Evolutionary conservation across 2,113 vertebrate genomes (phyloP).

Genomic region (Plectropomus leopardus): DNA sequence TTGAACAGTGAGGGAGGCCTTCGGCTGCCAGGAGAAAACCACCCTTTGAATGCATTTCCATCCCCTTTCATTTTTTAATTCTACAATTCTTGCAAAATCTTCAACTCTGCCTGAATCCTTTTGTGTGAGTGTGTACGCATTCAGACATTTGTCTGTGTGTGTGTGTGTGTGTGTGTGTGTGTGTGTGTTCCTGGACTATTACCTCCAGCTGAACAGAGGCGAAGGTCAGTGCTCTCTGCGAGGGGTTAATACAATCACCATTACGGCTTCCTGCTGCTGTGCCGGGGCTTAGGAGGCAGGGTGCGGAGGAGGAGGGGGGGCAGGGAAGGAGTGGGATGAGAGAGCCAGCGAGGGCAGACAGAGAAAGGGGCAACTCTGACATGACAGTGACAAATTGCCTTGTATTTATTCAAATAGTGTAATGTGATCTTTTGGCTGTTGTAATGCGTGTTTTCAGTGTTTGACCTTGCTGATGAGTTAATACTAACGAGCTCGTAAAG

Average conservation of each 20-base stretch:
- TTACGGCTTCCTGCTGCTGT: constrained; percentile 91
- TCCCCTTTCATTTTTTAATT: not conserved
- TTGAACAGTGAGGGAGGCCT: not conserved
- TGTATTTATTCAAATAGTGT: constrained; percentile 97
- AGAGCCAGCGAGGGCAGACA: constrained; percentile 66
- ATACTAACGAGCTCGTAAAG: constrained; percentile 88
- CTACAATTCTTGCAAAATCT: not conserved
- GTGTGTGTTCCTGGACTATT: constrained; percentile 72
- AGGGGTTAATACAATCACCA: constrained; percentile 93
- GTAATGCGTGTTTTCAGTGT: constrained; percentile 90
- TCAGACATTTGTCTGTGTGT: not conserved
- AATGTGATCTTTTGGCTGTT: constrained; percentile 92
- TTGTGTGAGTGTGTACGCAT: not conserved
- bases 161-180: not conserved
- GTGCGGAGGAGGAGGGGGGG: constrained; percentile 41
- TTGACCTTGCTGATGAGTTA: constrained; percentile 91
- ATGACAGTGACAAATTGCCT: constrained; percentile 98
- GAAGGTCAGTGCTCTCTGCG: constrained; percentile 82
- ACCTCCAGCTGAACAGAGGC: constrained; percentile 85
- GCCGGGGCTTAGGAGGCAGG: constrained; percentile 54
- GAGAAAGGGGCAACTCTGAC: constrained; percentile 88
- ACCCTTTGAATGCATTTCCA: not conserved
- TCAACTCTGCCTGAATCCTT: not conserved
- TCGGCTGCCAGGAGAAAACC: not conserved
- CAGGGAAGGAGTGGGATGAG: constrained; percentile 52